Evolutionary conservation across 2,113 vertebrate species (phyloP), one percentile per base, ranked within the genome.

Genomic region (Dascyllus trimaculatus): DNA sequence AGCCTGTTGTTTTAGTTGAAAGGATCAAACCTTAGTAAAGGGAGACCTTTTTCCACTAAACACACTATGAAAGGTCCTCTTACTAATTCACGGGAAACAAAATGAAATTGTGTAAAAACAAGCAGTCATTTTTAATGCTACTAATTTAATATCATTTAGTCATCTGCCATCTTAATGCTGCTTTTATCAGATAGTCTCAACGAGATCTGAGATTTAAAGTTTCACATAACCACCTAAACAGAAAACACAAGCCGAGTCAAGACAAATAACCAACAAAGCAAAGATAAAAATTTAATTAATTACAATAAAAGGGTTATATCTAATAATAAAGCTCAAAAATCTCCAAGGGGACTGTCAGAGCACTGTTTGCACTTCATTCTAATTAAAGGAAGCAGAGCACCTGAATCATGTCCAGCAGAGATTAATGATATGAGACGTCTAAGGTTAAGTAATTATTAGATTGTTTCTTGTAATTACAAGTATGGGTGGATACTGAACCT

Each of bases 1-100:
- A 76, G 63, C 69, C 25, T 58, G 26, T 18, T 1, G 2, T 63
- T 81, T 74, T 51, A 69, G 56, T 52, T 35, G 4, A 45, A 82
- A 82, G 22, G 40, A 52, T 56, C n/a, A 75, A 57, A 68, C 25
- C 52, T 65, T 32, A 60, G 7, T 66, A 9, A 74, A 53, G 0
- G 32, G n/a, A 2, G 9, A 19, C 18, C 18, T 53, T 22, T 52
- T 62, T 48, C 35, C 26, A 56, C 70, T 1, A 57, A 15, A 29
- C 60, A 52, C 11, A 56, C 60, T 0, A 13, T 9, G 3, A 68
- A 73, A n/a, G 9, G 5, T 10, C 1, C 26, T 17, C 17, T 40
- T 4, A 45, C 32, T 5, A 26, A 26, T 35, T 53, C 51, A 43
- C 1, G 24, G 1, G n/a, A 52, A 21, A 17, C 32, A 35, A 29